phyloP scores from a whole-genome alignment of 2,888 invertebrate genomes.

The Drosophila ustulata region DNA sequence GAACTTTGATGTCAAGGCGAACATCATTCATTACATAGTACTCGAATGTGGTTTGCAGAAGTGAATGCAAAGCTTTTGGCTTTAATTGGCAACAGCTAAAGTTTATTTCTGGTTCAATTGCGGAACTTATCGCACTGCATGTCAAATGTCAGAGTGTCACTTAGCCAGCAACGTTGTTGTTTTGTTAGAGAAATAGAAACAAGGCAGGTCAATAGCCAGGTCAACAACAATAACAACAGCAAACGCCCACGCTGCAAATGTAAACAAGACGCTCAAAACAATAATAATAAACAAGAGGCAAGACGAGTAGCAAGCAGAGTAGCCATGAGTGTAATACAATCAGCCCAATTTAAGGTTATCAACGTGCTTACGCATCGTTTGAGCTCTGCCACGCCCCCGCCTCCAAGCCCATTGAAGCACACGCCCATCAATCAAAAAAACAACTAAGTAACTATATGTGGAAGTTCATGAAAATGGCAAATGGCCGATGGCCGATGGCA shows the following conservation, averaged over 20 bases:
- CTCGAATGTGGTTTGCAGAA: neutral
- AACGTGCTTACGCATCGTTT: slow-evolving; percentile 42
- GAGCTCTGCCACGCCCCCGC: slow-evolving; percentile 37
- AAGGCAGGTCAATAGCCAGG: slow-evolving; percentile 14
- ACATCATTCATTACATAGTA: slow-evolving; percentile 60
- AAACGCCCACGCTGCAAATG: slow-evolving; percentile 32
- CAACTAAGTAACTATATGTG: slow-evolving; percentile 19
- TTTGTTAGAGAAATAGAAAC: slow-evolving; percentile 26
- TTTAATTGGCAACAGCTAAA: slow-evolving; percentile 63
- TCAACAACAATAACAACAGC: slow-evolving; percentile 9
- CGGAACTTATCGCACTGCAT: slow-evolving; percentile 39
- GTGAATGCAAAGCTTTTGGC: slow-evolving; percentile 38
- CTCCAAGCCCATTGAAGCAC: slow-evolving; percentile 15
- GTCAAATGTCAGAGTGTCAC: slow-evolving; percentile 69
- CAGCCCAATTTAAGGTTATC: slow-evolving; percentile 69
- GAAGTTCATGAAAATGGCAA: neutral
- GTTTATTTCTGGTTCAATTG: slow-evolving; percentile 35
- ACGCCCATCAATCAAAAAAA: slow-evolving; percentile 47
- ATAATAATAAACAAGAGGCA: slow-evolving; percentile 7
- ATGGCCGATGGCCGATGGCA: neutral
- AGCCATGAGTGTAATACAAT: slow-evolving; percentile 45
- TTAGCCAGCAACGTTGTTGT: slow-evolving; percentile 28
- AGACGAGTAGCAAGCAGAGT: neutral
- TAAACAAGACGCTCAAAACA: slow-evolving; percentile 59
- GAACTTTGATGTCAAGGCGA: slow-evolving; percentile 52